These are phyloP conservation scores for Spodoptera picta DNA, from an alignment of 2,888 invertebrate species.

Conservation along the genomic window DNA sequence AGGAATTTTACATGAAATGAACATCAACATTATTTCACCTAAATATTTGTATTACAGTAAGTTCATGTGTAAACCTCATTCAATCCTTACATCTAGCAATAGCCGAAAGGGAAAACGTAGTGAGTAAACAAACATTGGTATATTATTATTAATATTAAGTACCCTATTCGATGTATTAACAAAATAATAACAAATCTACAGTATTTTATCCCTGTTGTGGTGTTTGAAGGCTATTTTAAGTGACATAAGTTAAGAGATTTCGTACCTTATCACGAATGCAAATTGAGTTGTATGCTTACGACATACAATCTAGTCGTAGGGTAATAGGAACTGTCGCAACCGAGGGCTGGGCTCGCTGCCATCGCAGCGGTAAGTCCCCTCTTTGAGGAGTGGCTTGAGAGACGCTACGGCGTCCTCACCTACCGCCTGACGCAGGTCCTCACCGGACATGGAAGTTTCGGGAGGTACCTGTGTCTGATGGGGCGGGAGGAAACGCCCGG, in stretches of 20 bases:
- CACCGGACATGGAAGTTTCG: no score
- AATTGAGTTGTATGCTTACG: slow-evolving; percentile 35
- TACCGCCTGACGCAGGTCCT: no score
- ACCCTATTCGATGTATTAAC: slow-evolving; percentile 19
- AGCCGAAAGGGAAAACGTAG: slow-evolving; percentile 15
- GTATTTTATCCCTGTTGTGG: slow-evolving; percentile 25
- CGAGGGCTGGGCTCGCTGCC: no score
- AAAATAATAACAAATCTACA: slow-evolving; percentile 31
- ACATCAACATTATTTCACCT: slow-evolving; percentile 13
- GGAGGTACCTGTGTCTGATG: no score
- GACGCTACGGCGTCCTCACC: no score
- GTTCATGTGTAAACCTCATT: neutral
- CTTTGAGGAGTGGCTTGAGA: no score
- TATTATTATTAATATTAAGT: slow-evolving; percentile 17
- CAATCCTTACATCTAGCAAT: slow-evolving; percentile 12
- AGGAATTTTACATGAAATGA: slow-evolving; percentile 10
- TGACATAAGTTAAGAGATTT: slow-evolving; percentile 35
- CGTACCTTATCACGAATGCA: slow-evolving; percentile 38
- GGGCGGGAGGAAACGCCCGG: no score
- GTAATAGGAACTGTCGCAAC: slow-evolving; percentile 18
- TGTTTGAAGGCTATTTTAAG: slow-evolving; percentile 24
- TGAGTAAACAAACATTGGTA: slow-evolving; percentile 15
- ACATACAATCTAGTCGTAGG: slow-evolving; percentile 8
- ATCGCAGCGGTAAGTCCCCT: no score
- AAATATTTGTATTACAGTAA: slow-evolving; percentile 7